These are phyloP conservation scores for Auanema sp. DNA, from an alignment of 2,888 invertebrate species.

Conservation along the genomic window DNA sequence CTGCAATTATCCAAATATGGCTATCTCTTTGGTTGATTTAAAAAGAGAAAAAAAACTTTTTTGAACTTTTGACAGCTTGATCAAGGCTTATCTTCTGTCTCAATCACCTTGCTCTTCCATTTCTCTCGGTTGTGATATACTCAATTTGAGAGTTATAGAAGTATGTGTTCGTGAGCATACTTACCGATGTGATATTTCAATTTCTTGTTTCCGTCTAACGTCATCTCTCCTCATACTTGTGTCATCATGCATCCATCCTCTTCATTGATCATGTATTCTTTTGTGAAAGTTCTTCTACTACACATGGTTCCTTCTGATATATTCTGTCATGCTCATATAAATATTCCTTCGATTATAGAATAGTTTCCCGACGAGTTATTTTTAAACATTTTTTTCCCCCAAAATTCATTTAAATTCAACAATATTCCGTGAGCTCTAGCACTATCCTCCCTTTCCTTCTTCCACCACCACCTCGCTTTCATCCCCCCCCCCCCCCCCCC, in stretches of 20 bases:
- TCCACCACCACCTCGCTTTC: background rate
- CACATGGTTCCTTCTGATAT: background rate
- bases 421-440: background rate
- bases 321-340: constrained; percentile 3
- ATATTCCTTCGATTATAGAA: background rate
- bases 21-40: background rate
- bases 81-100: background rate
- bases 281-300: background rate
- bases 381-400: background rate
- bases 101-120: background rate
- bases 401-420: background rate
- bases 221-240: background rate
- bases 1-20: background rate
- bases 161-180: no score
- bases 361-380: background rate
- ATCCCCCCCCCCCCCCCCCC: background rate
- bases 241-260: background rate
- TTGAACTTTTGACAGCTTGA: constrained; percentile 9
- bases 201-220: background rate
- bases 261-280: background rate
- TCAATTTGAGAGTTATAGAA: background rate
- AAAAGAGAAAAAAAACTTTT: no score
- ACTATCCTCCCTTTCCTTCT: background rate
- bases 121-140: background rate
- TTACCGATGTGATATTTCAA: no score